phyloP scores from a whole-genome alignment of 2,888 invertebrate species.

The Eudasyphora cyanicolor region DNA sequence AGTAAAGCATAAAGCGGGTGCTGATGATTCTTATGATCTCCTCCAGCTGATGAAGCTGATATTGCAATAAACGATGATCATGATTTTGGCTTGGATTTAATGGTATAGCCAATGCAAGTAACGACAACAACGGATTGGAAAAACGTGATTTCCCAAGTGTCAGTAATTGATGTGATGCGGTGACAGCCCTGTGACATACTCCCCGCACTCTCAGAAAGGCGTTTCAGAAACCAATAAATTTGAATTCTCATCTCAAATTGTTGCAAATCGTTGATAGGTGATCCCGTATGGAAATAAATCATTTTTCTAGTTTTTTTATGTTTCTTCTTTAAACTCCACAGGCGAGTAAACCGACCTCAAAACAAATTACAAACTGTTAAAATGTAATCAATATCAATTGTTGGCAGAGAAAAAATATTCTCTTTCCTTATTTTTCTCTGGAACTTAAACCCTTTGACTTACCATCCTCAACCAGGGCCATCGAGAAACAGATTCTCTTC shows the following conservation, averaged over 20 bases:
- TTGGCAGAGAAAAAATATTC: background rate
- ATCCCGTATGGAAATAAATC: constrained; percentile 11
- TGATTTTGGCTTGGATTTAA: background rate
- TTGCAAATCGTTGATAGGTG: constrained; percentile 12
- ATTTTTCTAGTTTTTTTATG: background rate
- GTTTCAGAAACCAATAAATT: constrained; percentile 16
- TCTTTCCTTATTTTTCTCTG: background rate
- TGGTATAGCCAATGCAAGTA: background rate
- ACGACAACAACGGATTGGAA: constrained; percentile 42
- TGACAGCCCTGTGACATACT: constrained; percentile 40
- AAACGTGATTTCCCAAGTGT: constrained; percentile 60
- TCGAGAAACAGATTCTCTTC: background rate
- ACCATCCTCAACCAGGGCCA: background rate
- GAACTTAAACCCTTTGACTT: constrained; percentile 3
- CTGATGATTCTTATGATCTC: constrained; percentile 35
- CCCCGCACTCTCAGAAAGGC: constrained; percentile 53
- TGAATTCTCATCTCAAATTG: background rate
- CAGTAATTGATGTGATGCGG: constrained; percentile 53
- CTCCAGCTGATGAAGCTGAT: background rate
- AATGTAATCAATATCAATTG: constrained; percentile 32
- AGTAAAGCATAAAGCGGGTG: constrained; percentile 14
- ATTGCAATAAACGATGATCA: constrained; percentile 7
- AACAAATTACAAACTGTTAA: background rate
- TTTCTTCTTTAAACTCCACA: too few relatives aligned
- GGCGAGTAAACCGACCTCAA: background rate